Evolutionary conservation across 2,888 invertebrate species (phyloP), one percentile per base, ranked within the genome.

Genomic region (Sphaeridia pumilis): DNA sequence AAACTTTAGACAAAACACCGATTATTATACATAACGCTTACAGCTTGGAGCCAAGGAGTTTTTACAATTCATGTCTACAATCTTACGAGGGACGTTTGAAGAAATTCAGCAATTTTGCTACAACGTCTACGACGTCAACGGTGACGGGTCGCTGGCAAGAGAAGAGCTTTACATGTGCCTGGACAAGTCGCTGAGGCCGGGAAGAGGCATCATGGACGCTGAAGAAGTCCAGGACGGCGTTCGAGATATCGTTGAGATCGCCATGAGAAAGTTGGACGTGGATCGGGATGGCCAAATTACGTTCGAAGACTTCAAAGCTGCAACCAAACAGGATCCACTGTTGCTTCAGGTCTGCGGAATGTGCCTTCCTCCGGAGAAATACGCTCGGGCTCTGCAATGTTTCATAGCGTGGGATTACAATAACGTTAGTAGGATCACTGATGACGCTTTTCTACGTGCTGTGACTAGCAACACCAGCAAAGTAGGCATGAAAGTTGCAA

Each of bases 241-340:
- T 22, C 54, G 58, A 44, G 56, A 64, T n/a, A 54, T 64, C 47
- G 59, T 64, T 10, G 64, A 64, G 49, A 59, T 64, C 17, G 57
- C 58, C 21, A 55, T 56, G 58, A 57, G 53, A 34, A 60, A 57
- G 26, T 28, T 57, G 35, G 63, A 63, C 46, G 57, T 59, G 1
- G 57, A 63, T 44, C 48, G 55, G 7, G 60, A 61, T 25, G 57
- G 58, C 0, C 60, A 60, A 49, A 60, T 64, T 12, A 60, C 59
- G 0, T 58, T 45, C 28, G 48, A 52, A 1, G 64, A 64, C 46
- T 64, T 64, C 35, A 54, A 54, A 21, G 35, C 45, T 4, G 63
- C 63, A 1, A 55, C 58, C 4, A 44, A 26, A 28, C 10, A 17
- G 7, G 56, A 56, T 24, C 56, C 56, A 10, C 28, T 54, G 12